Percentiles rank a stretch among this genome's conserved stretches.
These are phyloP conservation scores for Panzeria rudis DNA, from an alignment of 2,888 invertebrate genomes.

Conservation along the genomic window DNA sequence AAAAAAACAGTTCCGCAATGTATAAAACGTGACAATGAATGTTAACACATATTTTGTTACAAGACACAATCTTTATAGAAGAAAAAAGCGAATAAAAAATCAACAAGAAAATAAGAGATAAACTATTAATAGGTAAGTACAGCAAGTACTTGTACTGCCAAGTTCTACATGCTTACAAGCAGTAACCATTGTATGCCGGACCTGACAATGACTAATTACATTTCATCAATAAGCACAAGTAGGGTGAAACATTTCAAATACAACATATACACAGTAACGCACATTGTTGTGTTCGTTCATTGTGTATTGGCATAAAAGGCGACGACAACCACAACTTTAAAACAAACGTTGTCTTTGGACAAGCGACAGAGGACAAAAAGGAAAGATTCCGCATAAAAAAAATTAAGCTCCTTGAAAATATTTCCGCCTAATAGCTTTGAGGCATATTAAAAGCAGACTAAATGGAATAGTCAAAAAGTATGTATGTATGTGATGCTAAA, in stretches of 20 bases:
- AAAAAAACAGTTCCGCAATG: slow-evolving; percentile 61
- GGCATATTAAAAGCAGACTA: slow-evolving; percentile 63
- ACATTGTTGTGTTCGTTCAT: slow-evolving; percentile 47
- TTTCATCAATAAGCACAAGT: slow-evolving; percentile 74
- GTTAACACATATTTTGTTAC: slow-evolving; percentile 44
- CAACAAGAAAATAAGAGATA: slow-evolving; percentile 13
- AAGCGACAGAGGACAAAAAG: slow-evolving; percentile 51
- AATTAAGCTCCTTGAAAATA: slow-evolving; percentile 63
- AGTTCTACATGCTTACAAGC: slow-evolving; percentile 8
- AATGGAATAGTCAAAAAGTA: slow-evolving; percentile 35
- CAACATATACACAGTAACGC: slow-evolving; percentile 21
- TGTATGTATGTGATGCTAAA: not conserved
- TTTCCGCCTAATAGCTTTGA: slow-evolving; percentile 67
- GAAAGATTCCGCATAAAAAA: slow-evolving; percentile 49
- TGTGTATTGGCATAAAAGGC: slow-evolving; percentile 59
- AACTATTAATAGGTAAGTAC: slow-evolving; percentile 51
- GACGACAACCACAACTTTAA: slow-evolving; percentile 50
- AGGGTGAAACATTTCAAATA: slow-evolving; percentile 64
- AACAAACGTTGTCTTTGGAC: slow-evolving; percentile 26
- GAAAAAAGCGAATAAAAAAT: not conserved
- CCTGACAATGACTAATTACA: slow-evolving; percentile 80
- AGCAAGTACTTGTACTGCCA: slow-evolving; percentile 39
- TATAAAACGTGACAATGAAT: slow-evolving; percentile 68
- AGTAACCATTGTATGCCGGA: slow-evolving; percentile 56
- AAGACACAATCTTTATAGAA: slow-evolving; percentile 43